Evolutionary conservation across 2,888 invertebrate genomes (phyloP).

Genomic region (Alsophila aescularia): DNA sequence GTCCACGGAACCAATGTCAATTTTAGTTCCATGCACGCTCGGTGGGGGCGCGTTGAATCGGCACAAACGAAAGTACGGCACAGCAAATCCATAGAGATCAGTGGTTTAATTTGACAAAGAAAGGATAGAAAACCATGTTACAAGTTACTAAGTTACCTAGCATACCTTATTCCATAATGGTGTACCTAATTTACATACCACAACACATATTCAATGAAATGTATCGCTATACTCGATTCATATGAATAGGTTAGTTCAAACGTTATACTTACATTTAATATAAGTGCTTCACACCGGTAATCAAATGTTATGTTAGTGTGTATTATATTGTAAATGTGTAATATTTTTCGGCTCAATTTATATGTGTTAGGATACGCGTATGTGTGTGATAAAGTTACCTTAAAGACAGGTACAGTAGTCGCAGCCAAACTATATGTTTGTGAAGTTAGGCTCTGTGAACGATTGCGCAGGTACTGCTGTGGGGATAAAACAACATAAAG

Average conservation of each 20-base stretch:
- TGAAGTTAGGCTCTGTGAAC: too few species aligned
- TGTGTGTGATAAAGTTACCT: background rate
- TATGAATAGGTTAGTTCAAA: background rate
- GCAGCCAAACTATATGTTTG: background rate
- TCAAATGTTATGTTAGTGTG: slow-evolving; percentile 6
- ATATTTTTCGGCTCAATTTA: slow-evolving; percentile 35
- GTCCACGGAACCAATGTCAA: too few species aligned
- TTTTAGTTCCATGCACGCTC: too few species aligned
- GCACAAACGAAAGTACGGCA: too few species aligned
- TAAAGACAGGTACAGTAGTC: background rate
- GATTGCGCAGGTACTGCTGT: too few species aligned
- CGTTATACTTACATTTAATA: background rate
- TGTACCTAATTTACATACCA: background rate
- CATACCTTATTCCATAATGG: background rate
- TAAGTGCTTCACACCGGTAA: slow-evolving; percentile 3
- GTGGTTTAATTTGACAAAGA: background rate
- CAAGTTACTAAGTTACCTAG: slow-evolving; percentile 9
- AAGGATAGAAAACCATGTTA: background rate
- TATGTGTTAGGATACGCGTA: slow-evolving; percentile 5
- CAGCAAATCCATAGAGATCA: too few species aligned
- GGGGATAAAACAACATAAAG: too few species aligned
- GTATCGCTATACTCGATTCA: slow-evolving; percentile 7
- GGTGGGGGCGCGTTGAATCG: too few species aligned
- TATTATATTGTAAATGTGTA: slow-evolving; percentile 22
- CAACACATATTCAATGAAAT: background rate